Evolutionary conservation across 2,888 invertebrate genomes (phyloP), one percentile per base, ranked within the genome.

Genomic region (Erebia palarica): DNA sequence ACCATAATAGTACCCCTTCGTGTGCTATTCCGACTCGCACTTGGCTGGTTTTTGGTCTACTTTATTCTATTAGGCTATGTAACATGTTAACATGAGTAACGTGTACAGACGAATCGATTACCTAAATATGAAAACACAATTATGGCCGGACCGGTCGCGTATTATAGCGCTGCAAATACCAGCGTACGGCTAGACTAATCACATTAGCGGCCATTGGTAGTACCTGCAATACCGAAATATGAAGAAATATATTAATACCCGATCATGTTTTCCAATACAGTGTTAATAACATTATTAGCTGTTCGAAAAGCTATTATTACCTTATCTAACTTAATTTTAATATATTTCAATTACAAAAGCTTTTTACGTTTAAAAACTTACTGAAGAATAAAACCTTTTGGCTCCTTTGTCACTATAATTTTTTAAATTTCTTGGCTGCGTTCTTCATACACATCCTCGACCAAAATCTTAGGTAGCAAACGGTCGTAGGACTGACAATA

Each of bases 161-260:
- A 86, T 85, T 84, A 85, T 85, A 88, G 85, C 87, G 82, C 82
- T 77, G 82, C 85, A 85, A 86, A 86, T 85, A 84, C 82, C 81
- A 82, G 80, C 82, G 79, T 80, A 81, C 80, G 81, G 81, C 84
- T 84, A 85, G 86, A 84, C 87, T 91, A 91, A 91, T 90, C 89
- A 88, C 84, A 88, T 91, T 89, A 91, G 86, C 81, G 78, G 79
- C 83, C 81, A 89, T 85, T 85, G 44, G 44, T 65, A 53, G 47
- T 47, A 47, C 13, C 3, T 11, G 66, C 47, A 66, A 21, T 21
- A 47, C 47, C 21, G 13, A 3, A 21, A 49, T 49, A 61, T 60
- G 42, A 60, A 61, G 47, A 18, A 44, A 44, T 44, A 61, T 2
- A 47, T 61, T 10, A 47, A n/a, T 59, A 42, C n/a, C 18, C 10